Conservation (phyloP, 1,140 invertebrate genomes). For the Anthonomus grandis region DNA sequence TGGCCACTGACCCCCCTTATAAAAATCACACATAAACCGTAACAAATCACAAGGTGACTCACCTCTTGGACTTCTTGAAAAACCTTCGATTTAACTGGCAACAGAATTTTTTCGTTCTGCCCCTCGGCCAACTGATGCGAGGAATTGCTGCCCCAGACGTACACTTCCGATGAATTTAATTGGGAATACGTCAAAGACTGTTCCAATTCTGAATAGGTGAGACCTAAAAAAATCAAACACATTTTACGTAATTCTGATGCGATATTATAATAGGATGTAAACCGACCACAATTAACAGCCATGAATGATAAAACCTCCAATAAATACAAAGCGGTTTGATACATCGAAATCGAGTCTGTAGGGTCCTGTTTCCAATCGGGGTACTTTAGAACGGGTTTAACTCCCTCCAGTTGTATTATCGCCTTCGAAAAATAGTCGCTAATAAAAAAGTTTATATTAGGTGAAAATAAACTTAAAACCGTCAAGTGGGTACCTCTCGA, state of each 20-base stretch:
- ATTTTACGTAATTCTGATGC: too few relatives aligned
- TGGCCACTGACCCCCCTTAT: too few relatives aligned
- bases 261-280: slow-evolving; percentile 19
- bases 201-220: too few relatives aligned
- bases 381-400: slow-evolving; percentile 27
- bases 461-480: background rate
- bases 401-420: slow-evolving; percentile 35
- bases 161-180: slow-evolving; percentile 61
- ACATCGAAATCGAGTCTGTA: slow-evolving; percentile 46
- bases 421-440: slow-evolving; percentile 35
- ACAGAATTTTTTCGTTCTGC: slow-evolving; percentile 59
- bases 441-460: background rate
- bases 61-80: slow-evolving; percentile 61
- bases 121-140: slow-evolving; percentile 63
- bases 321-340: slow-evolving; percentile 55
- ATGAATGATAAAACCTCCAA: slow-evolving; percentile 54
- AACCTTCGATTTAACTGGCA: slow-evolving; percentile 56
- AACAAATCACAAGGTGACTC: too few relatives aligned
- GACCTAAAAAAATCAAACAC: too few relatives aligned
- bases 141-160: slow-evolving; percentile 68
- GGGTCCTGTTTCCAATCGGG: slow-evolving; percentile 15
- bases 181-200: too few relatives aligned
- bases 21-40: too few relatives aligned
- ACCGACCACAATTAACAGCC: slow-evolving; percentile 40
- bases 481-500: slow-evolving; percentile 13